Base-by-base conservation (phyloP, 2,888 invertebrate species). In the Kryphioiulus occultus region DNA sequence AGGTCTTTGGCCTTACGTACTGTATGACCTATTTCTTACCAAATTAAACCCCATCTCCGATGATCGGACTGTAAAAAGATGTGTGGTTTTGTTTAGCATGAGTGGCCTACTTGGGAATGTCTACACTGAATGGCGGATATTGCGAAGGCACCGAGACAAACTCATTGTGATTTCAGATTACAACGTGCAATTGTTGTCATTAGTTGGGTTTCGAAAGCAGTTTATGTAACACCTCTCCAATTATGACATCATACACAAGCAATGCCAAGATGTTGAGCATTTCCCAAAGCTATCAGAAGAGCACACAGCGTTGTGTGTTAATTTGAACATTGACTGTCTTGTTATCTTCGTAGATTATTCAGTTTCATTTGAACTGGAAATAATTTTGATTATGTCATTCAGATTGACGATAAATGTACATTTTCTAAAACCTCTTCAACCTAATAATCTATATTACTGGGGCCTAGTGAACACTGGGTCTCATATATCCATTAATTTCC, bases 1-100 rank as follows among this genome's bases (percentile, higher is more conserved):
- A 85, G 85, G 85, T 85, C 85, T 85, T 39, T 85, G 85, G 85
- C 85, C 85, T 85, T 42, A 85, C 85, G 85, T 85, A 85, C 85
- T 85, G 85, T 85, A 85, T 85, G 68, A 32, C 53, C 68, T 86
- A 35, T 78, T 86, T 42, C 82, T 68, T 85, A 53, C 47, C 30
- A 87, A 85, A n/a, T 47, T 87, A 85, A n/a, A 59, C 26, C 53
- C 85, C 47, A 68, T 84, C 85, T 85, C 82, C 42, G 53, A 87
- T 22, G 22, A 83, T 83, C 32, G 3, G 87, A 78, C 30, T 82
- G 44, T 44, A 83, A 86, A 86, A 42, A 86, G 86, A 86, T 86
- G 32, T 86, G n/a, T 86, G 30, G 30, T 59, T 86, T 68, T 42
- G 68, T 59, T 32, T 35, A 68, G 26, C 42, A 85, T 82, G 86